Base-by-base conservation (phyloP, 1,140 invertebrate genomes). In the Pseudachorutes palmiensis region DNA sequence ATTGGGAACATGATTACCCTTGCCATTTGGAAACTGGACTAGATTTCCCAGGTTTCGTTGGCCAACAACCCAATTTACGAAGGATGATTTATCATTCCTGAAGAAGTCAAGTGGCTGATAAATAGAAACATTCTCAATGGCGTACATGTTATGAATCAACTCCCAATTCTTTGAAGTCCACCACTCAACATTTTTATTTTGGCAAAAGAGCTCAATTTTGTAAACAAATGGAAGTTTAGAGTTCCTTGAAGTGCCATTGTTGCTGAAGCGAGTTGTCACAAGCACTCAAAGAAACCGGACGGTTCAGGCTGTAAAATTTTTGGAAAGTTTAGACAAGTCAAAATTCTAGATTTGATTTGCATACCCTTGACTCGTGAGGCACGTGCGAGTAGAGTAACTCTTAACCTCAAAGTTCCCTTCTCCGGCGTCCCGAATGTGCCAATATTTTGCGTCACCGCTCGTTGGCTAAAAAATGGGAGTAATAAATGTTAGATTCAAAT, bases 341-440 rank as follows among this genome's bases (percentile, higher is more conserved):
- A 45, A 45, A 12, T 45, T 12, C 36, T 45, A 9, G 36, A 19
- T 12, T 9, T 45, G 19, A 45, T 45, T 19, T 45, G 19, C 9
- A 45, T 45, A 55, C 51, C 51, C 51, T 55, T 55, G 51, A 24
- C 51, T 55, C 12, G 51, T 55, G 51, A 55, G 51, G 24, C 51
- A 55, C 12, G 24, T 55, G 9, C 24, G 14, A 5, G 51, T 55
- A 3, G 12, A 9, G 24, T 55, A 55, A 26, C 24, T 55, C 24
- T 55, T 55, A 26, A 55, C 51, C 51, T 55, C 14, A 26, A 55
- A 55, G 51, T 9, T 24, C 24, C 51, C 51, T 55, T 55, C 51
- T 24, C 51, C 51, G 24, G 5, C 12, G 24, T 55, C 51, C 5
- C 51, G 12, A 5, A 55, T 55, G 51, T 55, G 51, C 51, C 51